A percentile compares a stretch with the other conserved stretches of the same genome.
These are phyloP conservation scores for Beroe forskalii DNA, from an alignment of 37 sponge, comb jelly and placozoan genomes.

Conservation along the genomic window DNA sequence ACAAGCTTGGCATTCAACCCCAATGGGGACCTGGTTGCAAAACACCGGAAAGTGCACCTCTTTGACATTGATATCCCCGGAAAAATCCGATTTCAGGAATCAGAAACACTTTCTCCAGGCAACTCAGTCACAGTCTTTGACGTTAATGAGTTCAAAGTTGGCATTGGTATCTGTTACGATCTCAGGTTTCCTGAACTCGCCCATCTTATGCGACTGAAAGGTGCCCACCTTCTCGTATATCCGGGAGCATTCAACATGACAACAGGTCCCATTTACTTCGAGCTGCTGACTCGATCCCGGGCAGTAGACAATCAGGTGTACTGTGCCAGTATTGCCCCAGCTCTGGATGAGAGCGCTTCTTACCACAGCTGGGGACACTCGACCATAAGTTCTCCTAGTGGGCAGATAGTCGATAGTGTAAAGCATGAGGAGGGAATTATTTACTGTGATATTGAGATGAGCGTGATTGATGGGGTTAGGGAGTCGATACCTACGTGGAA, in stretches of 20 bases:
- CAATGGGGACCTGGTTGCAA: conserved; percentile 79
- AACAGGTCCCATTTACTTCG: conserved; percentile 95
- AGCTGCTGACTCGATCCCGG: conserved; percentile 77
- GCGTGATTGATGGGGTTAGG: background rate
- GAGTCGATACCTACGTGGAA: conserved; percentile 58
- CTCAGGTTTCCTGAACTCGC: conserved; percentile 90
- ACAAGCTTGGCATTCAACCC: conserved; percentile 84
- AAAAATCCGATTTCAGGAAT: conserved; percentile 83
- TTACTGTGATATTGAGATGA: conserved; percentile 24
- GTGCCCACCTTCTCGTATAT: conserved; percentile 74
- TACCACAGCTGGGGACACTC: conserved; percentile 88
- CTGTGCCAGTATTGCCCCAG: conserved; percentile 77
- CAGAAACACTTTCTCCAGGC: conserved; percentile 80
- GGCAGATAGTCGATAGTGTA: conserved; percentile 65
- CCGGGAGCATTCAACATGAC: conserved; percentile 97
- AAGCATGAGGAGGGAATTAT: conserved; percentile 51
- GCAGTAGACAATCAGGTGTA: conserved; percentile 80
- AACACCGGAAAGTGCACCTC: conserved; percentile 92
- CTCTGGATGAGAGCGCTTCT: conserved; percentile 76
- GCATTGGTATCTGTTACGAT: conserved; percentile 96
- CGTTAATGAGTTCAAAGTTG: conserved; percentile 72
- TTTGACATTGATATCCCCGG: conserved; percentile 99
- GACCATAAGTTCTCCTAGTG: conserved; percentile 73
- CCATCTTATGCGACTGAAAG: conserved; percentile 72
- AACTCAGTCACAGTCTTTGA: conserved; percentile 70